Base-by-base conservation (phyloP, 2,888 invertebrate species). In the Drosophila neoperkinsi region DNA sequence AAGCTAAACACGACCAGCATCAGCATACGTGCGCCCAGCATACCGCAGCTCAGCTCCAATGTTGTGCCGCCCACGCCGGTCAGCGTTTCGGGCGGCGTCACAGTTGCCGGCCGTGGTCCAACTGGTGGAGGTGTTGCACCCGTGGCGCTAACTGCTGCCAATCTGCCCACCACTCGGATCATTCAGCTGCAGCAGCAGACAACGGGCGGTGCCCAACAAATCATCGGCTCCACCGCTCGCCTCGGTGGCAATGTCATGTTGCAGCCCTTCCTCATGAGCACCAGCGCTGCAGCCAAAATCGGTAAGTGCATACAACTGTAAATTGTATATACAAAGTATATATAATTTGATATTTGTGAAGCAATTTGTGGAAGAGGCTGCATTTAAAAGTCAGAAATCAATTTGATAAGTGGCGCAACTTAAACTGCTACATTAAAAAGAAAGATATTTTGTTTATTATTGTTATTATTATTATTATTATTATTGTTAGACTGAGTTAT, bases 101-200 rank as follows among this genome's bases (percentile, higher is more conserved):
- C 88, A 16, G 80, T 91, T 2, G 80, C 87, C 1, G 88, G 88
- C 0, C 82, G 85, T 7, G 90, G 88, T 0, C 84, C 81, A 1
- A 75, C 66, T 0, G 70, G 71, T 0, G 78, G 62, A 13, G 75
- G 80, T 9, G 83, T 92, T 2, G 69, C 78, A 13, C 80, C 81
- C 18, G 80, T 80, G 46, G 75, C 86, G 0, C 80, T 93, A 41
- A 90, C 92, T 0, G 87, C 93, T 6, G 89, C 91, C 7, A 91
- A 91, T 81, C 64, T 92, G 60, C 88, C 91, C 31, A 88, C 93
- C 25, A 92, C 93, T 4, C 87, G 93, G 25, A 93, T 93, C 25
- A 93, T 93, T 60, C 93, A 93, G 67, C 76, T 93, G 25, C 93
- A 93, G 66, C 93, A 93, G 66, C 93, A 92, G 33, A 85, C 92